These are phyloP conservation scores for Trissolcus basalis DNA, from an alignment of 1,140 invertebrate genomes.

Conservation along the genomic window DNA sequence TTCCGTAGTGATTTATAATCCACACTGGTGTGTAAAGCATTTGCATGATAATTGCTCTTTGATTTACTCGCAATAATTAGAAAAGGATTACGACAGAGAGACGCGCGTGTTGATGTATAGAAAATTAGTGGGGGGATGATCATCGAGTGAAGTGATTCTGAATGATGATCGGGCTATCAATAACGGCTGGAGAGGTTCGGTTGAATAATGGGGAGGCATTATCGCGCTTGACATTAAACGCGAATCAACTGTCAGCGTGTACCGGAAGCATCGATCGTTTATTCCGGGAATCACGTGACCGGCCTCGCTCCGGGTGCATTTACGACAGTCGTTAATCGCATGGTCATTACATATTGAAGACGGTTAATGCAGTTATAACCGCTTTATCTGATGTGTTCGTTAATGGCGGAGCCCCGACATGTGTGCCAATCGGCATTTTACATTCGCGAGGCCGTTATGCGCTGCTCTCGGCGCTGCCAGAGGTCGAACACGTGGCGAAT, in stretches of 20 bases:
- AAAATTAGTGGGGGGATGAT: background rate
- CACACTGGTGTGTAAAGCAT: too few species aligned
- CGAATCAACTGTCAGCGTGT: slow-evolving; percentile 52
- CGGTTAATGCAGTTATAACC: slow-evolving; percentile 60
- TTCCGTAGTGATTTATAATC: too few species aligned
- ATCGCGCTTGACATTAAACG: slow-evolving; percentile 33
- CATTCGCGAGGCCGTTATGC: slow-evolving; percentile 58
- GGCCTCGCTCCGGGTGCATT: slow-evolving; percentile 50
- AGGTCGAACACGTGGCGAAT: slow-evolving; percentile 61
- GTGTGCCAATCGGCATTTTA: slow-evolving; percentile 58
- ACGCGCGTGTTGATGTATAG: too few species aligned
- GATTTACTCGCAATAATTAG: too few species aligned
- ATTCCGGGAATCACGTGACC: slow-evolving; percentile 58
- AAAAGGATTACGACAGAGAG: too few species aligned
- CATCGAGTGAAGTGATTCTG: slow-evolving; percentile 6
- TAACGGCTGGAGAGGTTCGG: slow-evolving; percentile 12
- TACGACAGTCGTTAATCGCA: slow-evolving; percentile 59
- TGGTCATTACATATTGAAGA: slow-evolving; percentile 59
- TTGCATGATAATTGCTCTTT: too few species aligned
- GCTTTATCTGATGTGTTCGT: slow-evolving; percentile 57
- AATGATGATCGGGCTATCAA: slow-evolving; percentile 23
- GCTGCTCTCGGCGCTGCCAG: slow-evolving; percentile 54
- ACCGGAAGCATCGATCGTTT: slow-evolving; percentile 56
- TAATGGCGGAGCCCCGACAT: slow-evolving; percentile 51
- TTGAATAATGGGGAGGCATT: slow-evolving; percentile 32